Conservation (phyloP, 2,797 vertebrate genomes). For the Anniella stebbinsi region DNA sequence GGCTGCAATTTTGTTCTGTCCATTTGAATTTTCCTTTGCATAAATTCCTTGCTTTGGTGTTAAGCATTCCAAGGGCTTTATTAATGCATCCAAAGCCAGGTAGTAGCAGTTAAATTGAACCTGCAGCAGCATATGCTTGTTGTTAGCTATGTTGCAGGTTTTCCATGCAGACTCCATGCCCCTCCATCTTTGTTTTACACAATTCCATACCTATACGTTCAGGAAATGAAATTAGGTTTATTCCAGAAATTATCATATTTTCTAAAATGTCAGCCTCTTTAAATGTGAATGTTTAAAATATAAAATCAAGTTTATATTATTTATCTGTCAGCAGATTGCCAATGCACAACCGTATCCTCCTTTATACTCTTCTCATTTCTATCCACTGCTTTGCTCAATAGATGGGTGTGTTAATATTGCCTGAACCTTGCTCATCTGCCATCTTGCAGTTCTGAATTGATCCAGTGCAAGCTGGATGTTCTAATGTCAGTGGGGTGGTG, state of each 20-base stretch:
- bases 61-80: constrained; percentile 33
- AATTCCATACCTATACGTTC: constrained; percentile 42
- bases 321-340: constrained; percentile 44
- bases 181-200: constrained; percentile 29
- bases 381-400: constrained; percentile 19
- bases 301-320: constrained; percentile 16
- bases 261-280: constrained; percentile 12
- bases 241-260: constrained; percentile 30
- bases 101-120: constrained; percentile 42
- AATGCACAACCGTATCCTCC: background rate
- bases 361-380: constrained; percentile 27
- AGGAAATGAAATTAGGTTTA: constrained; percentile 45
- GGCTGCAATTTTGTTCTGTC: constrained; percentile 31
- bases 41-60: constrained; percentile 7
- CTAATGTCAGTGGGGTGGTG: too few species aligned
- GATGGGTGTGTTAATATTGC: constrained; percentile 9
- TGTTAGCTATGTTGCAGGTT: constrained; percentile 37
- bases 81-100: constrained; percentile 29
- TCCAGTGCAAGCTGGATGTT: background rate
- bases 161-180: constrained; percentile 4
- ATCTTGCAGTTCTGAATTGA: background rate
- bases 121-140: constrained; percentile 31
- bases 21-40: constrained; percentile 22
- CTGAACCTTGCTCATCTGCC: background rate
- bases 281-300: constrained; percentile 21